Evolutionary conservation across 2,113 vertebrate genomes (phyloP).

Genomic region (Columbina picui): DNA sequence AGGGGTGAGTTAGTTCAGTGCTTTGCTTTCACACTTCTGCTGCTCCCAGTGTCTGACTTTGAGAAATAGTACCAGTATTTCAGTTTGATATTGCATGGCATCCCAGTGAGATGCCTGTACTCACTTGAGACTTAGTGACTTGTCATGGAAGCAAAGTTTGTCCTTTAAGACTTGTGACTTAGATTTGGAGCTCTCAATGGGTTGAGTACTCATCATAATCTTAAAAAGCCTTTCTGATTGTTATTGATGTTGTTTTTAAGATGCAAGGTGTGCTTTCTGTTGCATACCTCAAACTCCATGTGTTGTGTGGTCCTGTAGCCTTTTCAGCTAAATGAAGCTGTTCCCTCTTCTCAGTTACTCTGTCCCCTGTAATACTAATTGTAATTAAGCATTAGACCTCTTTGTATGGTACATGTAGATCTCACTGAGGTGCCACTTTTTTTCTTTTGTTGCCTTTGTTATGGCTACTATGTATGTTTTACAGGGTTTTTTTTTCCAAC

Average conservation of each 20-base stretch:
- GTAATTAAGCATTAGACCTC: background rate
- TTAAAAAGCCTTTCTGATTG: background rate
- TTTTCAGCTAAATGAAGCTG: background rate
- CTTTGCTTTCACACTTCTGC: background rate
- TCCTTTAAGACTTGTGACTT: background rate
- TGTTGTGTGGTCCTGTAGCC: background rate
- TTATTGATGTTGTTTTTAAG: background rate
- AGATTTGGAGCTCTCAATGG: background rate
- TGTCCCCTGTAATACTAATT: background rate
- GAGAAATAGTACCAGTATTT: background rate
- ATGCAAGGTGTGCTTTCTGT: background rate
- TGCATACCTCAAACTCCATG: background rate
- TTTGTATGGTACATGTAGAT: background rate
- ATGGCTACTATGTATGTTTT: background rate
- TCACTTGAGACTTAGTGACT: background rate
- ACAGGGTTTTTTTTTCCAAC: background rate
- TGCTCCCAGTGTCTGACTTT: background rate
- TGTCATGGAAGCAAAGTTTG: background rate
- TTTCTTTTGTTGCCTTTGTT: background rate
- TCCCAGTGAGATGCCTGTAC: background rate
- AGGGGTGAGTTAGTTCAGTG: background rate
- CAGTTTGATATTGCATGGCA: rapidly evolving
- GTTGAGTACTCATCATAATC: background rate
- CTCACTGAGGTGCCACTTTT: background rate
- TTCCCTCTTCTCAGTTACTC: background rate